These are phyloP conservation scores for Tetragonisca angustula DNA, from an alignment of 2,888 invertebrate species.

Conservation along the genomic window DNA sequence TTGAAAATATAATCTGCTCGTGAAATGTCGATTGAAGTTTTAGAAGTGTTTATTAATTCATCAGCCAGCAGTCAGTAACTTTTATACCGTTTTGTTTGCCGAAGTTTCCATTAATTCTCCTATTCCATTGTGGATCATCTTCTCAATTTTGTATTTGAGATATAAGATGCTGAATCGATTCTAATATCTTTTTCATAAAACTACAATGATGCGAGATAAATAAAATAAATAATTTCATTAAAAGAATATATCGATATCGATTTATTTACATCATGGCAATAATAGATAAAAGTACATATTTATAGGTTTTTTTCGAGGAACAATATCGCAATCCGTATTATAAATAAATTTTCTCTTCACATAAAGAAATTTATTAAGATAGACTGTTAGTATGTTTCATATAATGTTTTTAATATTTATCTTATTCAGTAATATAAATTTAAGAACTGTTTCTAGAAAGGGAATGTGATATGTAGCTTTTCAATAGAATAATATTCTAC, in stretches of 20 bases:
- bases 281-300: slow-evolving; percentile 18
- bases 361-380: slow-evolving; percentile 2
- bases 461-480: not conserved
- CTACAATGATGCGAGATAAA: slow-evolving; percentile 25
- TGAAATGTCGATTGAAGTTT: slow-evolving; percentile 12
- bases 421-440: not conserved
- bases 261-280: slow-evolving; percentile 2
- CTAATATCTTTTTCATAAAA: slow-evolving; percentile 26
- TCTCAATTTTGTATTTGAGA: slow-evolving; percentile 29
- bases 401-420: not conserved
- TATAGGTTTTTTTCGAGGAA: not conserved
- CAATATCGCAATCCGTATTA: not conserved
- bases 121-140: slow-evolving; percentile 15
- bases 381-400: not conserved
- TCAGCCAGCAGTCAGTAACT: slow-evolving; percentile 18
- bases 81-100: not conserved
- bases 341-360: slow-evolving; percentile 3
- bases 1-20: slow-evolving; percentile 36
- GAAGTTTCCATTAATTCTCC: slow-evolving; percentile 28
- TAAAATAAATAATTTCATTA: slow-evolving; percentile 52
- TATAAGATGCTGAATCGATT: slow-evolving; percentile 32
- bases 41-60: slow-evolving; percentile 46
- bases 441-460: not conserved
- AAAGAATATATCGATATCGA: slow-evolving; percentile 25
- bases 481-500: not conserved